These are phyloP conservation scores for Pteropus alecto DNA, from an alignment of 2,113 vertebrate species.

Conservation along the genomic window DNA sequence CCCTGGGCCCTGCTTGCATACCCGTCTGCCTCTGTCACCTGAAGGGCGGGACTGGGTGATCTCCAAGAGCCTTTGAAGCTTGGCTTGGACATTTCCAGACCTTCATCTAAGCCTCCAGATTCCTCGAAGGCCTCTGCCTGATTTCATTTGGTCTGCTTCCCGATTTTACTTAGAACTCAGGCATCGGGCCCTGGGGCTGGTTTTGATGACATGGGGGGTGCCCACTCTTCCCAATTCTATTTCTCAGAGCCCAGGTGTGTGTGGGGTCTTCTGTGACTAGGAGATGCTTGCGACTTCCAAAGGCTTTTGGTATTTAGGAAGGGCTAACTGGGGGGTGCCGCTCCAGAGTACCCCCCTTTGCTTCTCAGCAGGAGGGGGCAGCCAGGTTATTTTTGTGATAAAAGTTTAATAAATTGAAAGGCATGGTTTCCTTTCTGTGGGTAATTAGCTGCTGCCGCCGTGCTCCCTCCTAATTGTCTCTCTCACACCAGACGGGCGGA, in stretches of 20 bases:
- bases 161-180: background rate
- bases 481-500: constrained; percentile 79
- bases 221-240: background rate
- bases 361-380: constrained; percentile 37
- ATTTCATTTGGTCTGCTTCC: background rate
- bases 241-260: background rate
- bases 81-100: too few relatives aligned
- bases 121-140: background rate
- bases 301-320: background rate
- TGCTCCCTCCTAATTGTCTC: constrained; percentile 83
- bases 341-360: background rate
- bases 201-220: accelerated
- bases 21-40: background rate
- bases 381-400: constrained; percentile 66
- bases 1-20: background rate
- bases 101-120: background rate
- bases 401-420: constrained; percentile 82
- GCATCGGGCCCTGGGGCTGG: background rate
- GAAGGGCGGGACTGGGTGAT: background rate
- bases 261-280: background rate
- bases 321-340: background rate
- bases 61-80: background rate
- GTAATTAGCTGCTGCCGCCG: constrained; percentile 80
- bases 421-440: constrained; percentile 73
- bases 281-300: background rate